Base-by-base conservation (phyloP, 92 coral and sea anemone genomes). In the Galaxea fascicularis region DNA sequence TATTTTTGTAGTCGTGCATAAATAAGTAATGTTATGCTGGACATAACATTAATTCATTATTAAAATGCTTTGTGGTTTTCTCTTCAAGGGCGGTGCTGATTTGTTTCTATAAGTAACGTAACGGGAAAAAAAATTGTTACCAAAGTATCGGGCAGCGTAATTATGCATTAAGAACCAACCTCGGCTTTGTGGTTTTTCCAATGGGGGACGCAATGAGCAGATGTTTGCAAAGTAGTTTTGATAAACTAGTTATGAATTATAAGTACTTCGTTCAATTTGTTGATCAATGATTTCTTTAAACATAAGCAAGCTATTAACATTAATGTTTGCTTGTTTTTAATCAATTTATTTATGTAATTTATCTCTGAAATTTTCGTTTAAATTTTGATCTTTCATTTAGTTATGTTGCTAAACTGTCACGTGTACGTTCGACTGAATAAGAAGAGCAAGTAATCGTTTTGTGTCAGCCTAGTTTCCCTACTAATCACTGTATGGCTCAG, bases 21-120 rank as follows among this genome's bases (percentile, higher is more conserved):
- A 78, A 41, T 82, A 39, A 57, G 27, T 52, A 8, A 26, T 71
- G 78, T 13, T 71, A 54, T 82, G 78, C 86, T 21, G 78, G 78
- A 52, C 86, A 10, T 45, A 44, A 49, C 78, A 44, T 71, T 29
- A 5, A 31, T 6, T 53, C 9, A 10, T 6, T 10, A 8, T 10
- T 82, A 15, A 68, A 68, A 69, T 51, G 24, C 63, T 79, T 28
- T 18, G 56, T 47, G 21, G 24, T 60, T 31, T 60, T 59, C 16
- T 25, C 53, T 22, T 30, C 25, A 31, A 75, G 15, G 8, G 10
- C 11, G 1, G 29, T 7, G 14, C n/a, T 10, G 3, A 10, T 21
- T 22, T 60, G 65, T 22, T 13, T 13, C 8, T n/a, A 20, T 57
- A 60, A 60, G 22, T 22, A 60, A 60, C 10, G 0, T 58, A n/a